Percentiles rank a stretch among this genome's conserved stretches.
These are phyloP conservation scores for Dinoponera quadriceps DNA, from an alignment of 1,140 invertebrate species.

Conservation along the genomic window DNA sequence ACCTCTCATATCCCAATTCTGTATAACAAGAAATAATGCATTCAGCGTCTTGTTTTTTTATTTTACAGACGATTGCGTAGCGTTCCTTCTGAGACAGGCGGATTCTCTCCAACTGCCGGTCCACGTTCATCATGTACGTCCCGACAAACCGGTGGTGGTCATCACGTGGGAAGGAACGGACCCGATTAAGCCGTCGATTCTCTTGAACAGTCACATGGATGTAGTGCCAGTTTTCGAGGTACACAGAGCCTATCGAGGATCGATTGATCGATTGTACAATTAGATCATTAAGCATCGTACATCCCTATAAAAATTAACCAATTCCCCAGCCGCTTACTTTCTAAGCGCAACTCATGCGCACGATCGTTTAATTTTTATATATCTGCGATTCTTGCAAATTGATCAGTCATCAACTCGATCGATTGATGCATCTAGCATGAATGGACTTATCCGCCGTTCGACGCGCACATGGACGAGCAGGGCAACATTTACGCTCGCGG, in stretches of 20 bases:
- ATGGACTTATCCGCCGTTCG: slow-evolving; percentile 94
- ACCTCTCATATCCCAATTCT: too few species aligned
- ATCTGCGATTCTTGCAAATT: too few species aligned
- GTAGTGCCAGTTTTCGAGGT: slow-evolving; percentile 96
- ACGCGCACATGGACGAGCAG: slow-evolving; percentile 90
- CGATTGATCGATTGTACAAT: too few species aligned
- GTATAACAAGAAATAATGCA: background rate
- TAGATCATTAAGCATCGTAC: background rate
- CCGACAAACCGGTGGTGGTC: slow-evolving; percentile 91
- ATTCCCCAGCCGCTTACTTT: too few species aligned
- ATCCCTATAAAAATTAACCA: too few species aligned
- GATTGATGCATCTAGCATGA: slow-evolving; percentile 85
- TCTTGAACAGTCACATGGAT: slow-evolving; percentile 98
- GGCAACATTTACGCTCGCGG: slow-evolving; percentile 94
- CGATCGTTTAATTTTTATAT: too few species aligned
- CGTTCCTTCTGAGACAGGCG: slow-evolving; percentile 90
- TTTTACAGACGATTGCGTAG: slow-evolving; percentile 89
- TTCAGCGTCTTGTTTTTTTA: slow-evolving; percentile 46
- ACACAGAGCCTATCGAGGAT: slow-evolving; percentile 75
- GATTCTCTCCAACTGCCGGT: slow-evolving; percentile 88
- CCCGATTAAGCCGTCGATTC: slow-evolving; percentile 89
- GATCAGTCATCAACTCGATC: too few species aligned
- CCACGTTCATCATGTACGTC: slow-evolving; percentile 86
- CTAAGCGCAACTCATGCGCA: too few species aligned
- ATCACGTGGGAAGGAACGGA: slow-evolving; percentile 93